Conservation (phyloP, 2,888 invertebrate genomes). For the Cepaea hortensis region DNA sequence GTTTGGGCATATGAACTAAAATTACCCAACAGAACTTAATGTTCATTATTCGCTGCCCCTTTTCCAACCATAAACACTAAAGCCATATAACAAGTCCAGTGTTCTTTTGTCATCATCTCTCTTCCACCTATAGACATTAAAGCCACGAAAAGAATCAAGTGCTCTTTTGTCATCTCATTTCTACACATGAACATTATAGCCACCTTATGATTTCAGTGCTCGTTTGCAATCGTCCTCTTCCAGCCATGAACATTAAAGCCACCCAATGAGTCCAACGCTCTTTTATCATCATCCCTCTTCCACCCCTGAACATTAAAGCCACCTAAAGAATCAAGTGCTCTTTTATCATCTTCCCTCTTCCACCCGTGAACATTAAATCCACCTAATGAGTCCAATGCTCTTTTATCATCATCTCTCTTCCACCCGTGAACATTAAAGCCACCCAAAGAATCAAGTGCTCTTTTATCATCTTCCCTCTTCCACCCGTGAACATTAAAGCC, state of each 20-base stretch:
- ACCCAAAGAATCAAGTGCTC: slow-evolving; percentile 42
- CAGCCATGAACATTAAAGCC: slow-evolving; percentile 39
- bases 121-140: slow-evolving; percentile 51
- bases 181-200: slow-evolving; percentile 38
- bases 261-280: slow-evolving; percentile 34
- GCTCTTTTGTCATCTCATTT: slow-evolving; percentile 35
- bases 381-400: slow-evolving; percentile 42
- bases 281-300: not conserved
- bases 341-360: slow-evolving; percentile 28
- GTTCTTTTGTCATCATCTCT: slow-evolving; percentile 4
- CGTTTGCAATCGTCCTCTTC: slow-evolving; percentile 25
- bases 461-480: slow-evolving; percentile 17
- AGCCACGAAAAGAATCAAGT: slow-evolving; percentile 46
- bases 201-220: slow-evolving; percentile 33
- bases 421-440: slow-evolving; percentile 45
- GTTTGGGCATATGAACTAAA: no score
- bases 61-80: slow-evolving; percentile 31
- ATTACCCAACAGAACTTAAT: no score
- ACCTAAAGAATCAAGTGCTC: slow-evolving; percentile 37
- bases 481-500: slow-evolving; percentile 30
- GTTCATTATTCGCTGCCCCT: not conserved
- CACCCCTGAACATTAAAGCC: slow-evolving; percentile 37
- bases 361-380: slow-evolving; percentile 36
- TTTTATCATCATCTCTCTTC: slow-evolving; percentile 38
- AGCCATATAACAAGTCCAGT: slow-evolving; percentile 26